Percentiles rank a stretch among this genome's conserved stretches.
Conservation (phyloP, 2,888 invertebrate genomes). For the Drosophila anomelani region DNA sequence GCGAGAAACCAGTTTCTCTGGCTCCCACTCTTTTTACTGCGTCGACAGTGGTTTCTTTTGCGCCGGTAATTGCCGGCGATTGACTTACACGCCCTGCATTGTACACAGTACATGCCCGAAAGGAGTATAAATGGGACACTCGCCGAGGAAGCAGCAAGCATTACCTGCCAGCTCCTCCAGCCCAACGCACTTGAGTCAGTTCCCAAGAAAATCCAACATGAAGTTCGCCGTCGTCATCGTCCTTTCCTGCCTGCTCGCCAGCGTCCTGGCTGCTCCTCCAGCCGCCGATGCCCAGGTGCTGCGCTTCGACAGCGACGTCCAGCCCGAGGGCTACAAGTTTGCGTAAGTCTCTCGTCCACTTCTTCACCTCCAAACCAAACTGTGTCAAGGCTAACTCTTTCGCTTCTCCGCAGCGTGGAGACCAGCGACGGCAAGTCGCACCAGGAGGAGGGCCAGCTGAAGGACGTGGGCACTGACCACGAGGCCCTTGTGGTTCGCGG, state of each 20-base stretch:
- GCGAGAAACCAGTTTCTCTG: slow-evolving; percentile 43
- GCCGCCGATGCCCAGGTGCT: slow-evolving; percentile 86
- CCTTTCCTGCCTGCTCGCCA: slow-evolving; percentile 73
- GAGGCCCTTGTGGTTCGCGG: slow-evolving; percentile 87
- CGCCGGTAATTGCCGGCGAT: slow-evolving; percentile 29
- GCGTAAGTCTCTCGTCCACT: slow-evolving; percentile 69
- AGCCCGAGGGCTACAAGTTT: slow-evolving; percentile 83
- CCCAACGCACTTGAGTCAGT: slow-evolving; percentile 47
- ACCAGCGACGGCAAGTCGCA: slow-evolving; percentile 88
- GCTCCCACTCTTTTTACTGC: slow-evolving; percentile 22
- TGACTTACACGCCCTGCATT: slow-evolving; percentile 33
- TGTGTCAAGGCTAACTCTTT: slow-evolving; percentile 59
- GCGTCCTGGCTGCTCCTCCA: slow-evolving; percentile 78
- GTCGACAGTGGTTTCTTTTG: slow-evolving; percentile 24
- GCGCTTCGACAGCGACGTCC: slow-evolving; percentile 87
- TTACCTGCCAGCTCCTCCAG: slow-evolving; percentile 73
- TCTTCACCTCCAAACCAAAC: slow-evolving; percentile 17
- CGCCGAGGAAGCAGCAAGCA: slow-evolving; percentile 66
- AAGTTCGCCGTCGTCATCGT: slow-evolving; percentile 68
- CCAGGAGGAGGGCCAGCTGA: slow-evolving; percentile 87
- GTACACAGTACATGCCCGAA: slow-evolving; percentile 29
- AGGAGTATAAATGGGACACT: slow-evolving; percentile 67
- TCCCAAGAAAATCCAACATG: slow-evolving; percentile 59
- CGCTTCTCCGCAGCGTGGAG: slow-evolving; percentile 85
- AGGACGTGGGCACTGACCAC: slow-evolving; percentile 87